phyloP scores from a whole-genome alignment of 2,888 invertebrate species.

The Ashinkailepas kermadecensis region DNA sequence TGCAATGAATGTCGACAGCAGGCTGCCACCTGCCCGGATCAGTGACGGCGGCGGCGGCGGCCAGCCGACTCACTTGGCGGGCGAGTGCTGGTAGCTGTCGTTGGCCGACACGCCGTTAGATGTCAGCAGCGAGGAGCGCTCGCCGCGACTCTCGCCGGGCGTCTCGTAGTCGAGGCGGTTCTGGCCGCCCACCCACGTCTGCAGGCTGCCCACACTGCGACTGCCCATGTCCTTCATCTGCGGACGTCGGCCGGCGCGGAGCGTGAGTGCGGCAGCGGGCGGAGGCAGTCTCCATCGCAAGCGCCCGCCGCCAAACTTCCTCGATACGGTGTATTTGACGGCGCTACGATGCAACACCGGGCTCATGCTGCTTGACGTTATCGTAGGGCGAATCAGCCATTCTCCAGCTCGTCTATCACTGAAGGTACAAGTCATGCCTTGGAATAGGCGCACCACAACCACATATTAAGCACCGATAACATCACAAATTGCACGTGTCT shows the following conservation, averaged over 20 bases:
- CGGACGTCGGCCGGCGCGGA: conserved; percentile 4
- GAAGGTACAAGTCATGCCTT: too few species aligned
- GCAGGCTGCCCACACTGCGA: conserved; percentile 29
- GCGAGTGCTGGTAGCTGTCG: background rate
- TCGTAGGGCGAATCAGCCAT: too few species aligned
- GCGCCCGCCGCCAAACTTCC: too few species aligned
- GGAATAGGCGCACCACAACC: too few species aligned
- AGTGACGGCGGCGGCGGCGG: background rate
- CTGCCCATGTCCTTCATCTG: conserved; percentile 37
- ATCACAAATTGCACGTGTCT: too few species aligned
- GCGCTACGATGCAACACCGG: too few species aligned
- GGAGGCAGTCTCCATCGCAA: too few species aligned
- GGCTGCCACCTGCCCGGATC: background rate
- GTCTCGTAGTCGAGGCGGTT: conserved; percentile 21
- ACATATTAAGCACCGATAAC: too few species aligned
- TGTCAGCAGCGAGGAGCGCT: background rate
- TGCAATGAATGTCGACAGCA: too few species aligned
- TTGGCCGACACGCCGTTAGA: background rate
- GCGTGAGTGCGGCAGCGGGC: background rate
- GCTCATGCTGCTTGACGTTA: too few species aligned
- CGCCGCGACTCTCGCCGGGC: background rate
- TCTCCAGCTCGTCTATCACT: too few species aligned
- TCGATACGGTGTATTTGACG: too few species aligned
- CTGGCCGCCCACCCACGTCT: conserved; percentile 12
- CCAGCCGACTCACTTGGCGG: background rate